These are phyloP conservation scores for Drosophila nigritarsus DNA, from an alignment of 2,888 invertebrate genomes.

Conservation along the genomic window DNA sequence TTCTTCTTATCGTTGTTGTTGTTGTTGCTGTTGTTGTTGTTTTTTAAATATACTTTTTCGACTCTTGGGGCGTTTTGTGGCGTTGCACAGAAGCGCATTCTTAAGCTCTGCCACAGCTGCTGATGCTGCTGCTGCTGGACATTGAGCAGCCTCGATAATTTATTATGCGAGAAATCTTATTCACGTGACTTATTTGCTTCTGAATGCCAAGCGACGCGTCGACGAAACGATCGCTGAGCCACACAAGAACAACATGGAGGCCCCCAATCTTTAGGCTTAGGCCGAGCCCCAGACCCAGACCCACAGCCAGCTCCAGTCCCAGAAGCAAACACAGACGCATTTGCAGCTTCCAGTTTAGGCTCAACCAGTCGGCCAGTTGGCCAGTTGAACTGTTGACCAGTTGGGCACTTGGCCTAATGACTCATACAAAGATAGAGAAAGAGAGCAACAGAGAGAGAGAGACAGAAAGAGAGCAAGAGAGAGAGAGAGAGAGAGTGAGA, in stretches of 20 bases:
- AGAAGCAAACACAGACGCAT: not conserved
- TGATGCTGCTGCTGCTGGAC: constrained; percentile 13
- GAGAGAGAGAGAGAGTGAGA: not conserved
- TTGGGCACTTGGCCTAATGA: constrained; percentile 41
- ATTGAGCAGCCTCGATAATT: constrained; percentile 76
- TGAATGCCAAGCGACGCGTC: constrained; percentile 61
- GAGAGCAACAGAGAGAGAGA: not conserved
- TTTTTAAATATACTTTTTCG: not conserved
- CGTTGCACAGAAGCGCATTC: constrained; percentile 79
- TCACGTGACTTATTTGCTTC: constrained; percentile 84
- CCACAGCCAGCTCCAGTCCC: not conserved
- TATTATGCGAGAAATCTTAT: constrained; percentile 84
- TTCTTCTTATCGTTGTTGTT: not conserved
- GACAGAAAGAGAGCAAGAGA: not conserved
- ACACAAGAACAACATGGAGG: constrained; percentile 55
- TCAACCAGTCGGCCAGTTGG: constrained; percentile 32
- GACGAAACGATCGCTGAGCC: constrained; percentile 47
- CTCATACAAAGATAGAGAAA: constrained; percentile 25
- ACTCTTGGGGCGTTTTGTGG: constrained; percentile 28
- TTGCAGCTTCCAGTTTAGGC: constrained; percentile 18
- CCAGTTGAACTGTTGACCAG: constrained; percentile 52
- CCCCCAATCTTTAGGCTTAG: constrained; percentile 5
- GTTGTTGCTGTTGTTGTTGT: not conserved
- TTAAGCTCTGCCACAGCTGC: constrained; percentile 54
- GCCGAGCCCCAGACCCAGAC: constrained; percentile 5